phyloP scores from a whole-genome alignment of 2,113 vertebrate genomes.

The Neolamprologus modestus region DNA sequence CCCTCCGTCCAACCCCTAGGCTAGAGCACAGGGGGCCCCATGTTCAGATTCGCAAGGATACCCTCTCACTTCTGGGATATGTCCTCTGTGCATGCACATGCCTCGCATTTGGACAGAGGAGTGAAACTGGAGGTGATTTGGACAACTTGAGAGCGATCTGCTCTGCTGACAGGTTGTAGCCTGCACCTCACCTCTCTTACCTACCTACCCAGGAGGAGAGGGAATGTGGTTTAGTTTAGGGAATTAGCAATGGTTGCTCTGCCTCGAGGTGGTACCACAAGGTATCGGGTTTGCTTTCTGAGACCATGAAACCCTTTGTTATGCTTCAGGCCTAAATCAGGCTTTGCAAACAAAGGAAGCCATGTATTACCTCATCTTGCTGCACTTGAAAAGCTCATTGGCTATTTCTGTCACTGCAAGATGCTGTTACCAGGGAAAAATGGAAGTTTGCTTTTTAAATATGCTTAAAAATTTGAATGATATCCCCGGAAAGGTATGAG shows the following conservation, averaged over 20 bases:
- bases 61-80: neutral
- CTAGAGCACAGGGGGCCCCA: conserved; percentile 20
- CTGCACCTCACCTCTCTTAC: neutral
- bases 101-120: conserved; percentile 5
- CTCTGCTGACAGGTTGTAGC: conserved; percentile 36
- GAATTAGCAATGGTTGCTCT: conserved; percentile 47
- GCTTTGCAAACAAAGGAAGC: conserved; percentile 18
- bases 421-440: neutral
- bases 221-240: conserved; percentile 61
- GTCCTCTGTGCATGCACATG: conserved; percentile 6
- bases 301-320: conserved; percentile 43
- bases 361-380: neutral
- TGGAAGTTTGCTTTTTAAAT: neutral
- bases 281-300: conserved; percentile 37
- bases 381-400: neutral
- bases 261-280: conserved; percentile 26
- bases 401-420: conserved; percentile 30
- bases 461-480: neutral
- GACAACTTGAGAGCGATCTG: neutral
- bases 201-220: conserved; percentile 25
- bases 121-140: conserved; percentile 23
- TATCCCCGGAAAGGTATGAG: neutral
- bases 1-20: conserved; percentile 50
- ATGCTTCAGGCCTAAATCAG: conserved; percentile 31
- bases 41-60: conserved; percentile 18